A percentile compares a stretch with the other conserved stretches of the same genome.
These are phyloP conservation scores for Cephus pulcher DNA, from an alignment of 2,888 invertebrate species.

Conservation along the genomic window DNA sequence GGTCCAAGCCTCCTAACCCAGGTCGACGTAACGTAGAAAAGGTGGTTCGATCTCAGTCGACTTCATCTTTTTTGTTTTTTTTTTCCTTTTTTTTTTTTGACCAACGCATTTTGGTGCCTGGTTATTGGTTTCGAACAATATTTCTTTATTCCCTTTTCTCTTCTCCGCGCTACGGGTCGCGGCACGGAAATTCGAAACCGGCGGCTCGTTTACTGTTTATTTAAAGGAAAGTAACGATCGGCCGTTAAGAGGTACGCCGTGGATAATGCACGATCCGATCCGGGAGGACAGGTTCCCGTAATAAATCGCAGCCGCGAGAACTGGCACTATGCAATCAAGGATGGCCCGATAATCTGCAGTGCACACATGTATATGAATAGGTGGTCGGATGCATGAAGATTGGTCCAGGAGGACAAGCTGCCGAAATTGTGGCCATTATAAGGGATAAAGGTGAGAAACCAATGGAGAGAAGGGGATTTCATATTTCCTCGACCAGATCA, in stretches of 20 bases:
- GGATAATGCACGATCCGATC: constrained; percentile 4
- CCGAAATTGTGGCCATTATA: constrained; percentile 53
- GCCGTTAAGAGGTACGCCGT: constrained; percentile 4
- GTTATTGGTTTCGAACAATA: too few relatives aligned
- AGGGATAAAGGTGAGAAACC: constrained; percentile 53
- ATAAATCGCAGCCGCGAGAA: constrained; percentile 50
- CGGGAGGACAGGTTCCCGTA: constrained; percentile 37
- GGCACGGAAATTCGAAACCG: constrained; percentile 5
- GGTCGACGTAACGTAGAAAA: too few relatives aligned
- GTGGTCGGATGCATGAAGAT: background rate
- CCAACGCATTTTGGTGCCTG: too few relatives aligned
- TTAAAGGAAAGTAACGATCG: constrained; percentile 11
- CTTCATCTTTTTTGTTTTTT: too few relatives aligned
- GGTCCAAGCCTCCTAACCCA: too few relatives aligned
- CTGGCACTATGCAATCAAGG: constrained; percentile 49
- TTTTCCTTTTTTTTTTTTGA: too few relatives aligned
- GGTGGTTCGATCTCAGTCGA: too few relatives aligned
- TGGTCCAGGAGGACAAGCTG: constrained; percentile 24
- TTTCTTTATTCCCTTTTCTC: constrained; percentile 9
- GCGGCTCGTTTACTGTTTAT: constrained; percentile 20
- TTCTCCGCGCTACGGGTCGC: background rate
- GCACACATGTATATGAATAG: constrained; percentile 2
- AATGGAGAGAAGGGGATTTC: constrained; percentile 22
- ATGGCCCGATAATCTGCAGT: constrained; percentile 44
- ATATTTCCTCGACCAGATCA: constrained; percentile 49